Evolutionary conservation across 1,140 invertebrate genomes (phyloP), one percentile per base, ranked within the genome.

Genomic region (Penaeus japonicus): DNA sequence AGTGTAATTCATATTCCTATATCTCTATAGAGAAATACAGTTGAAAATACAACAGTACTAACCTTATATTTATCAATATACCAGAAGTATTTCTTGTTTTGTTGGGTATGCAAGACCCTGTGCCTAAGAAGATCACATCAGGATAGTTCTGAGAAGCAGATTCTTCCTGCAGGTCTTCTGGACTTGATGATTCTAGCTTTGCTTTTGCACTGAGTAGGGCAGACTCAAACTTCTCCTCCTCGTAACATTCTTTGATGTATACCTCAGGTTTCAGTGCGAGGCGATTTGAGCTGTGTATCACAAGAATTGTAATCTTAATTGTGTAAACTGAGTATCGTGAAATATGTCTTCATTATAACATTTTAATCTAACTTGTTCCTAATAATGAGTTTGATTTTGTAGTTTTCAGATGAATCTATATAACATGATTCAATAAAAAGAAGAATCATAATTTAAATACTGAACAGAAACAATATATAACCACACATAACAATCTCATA

Each of bases 81-180:
- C 94, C 95, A 92, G 96, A 97, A 0, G 97, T 97, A 92, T 99
- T 99, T 92, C 98, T 95, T 0, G 95, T 95, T 94, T 98, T 98
- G 92, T 96, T 98, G 4, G 98, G 98, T 92, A 97, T 96, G 91
- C 96, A 97, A 1, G 97, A 98, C n/a, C 97, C 98, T 3, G 98
- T 99, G 39, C 98, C 98, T 27, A 99, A 93, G 92, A 99, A 98
- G 1, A 96, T 91, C n/a, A 99, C 92, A 91, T 95, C 95, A 3
- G 98, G 98, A 97, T 77, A 94, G 91, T 15, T 91, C 20, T 22
- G 89, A 85, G 2, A 90, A 32, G 53, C 53, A 62, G 12, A 15
- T 17, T 18, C n/a, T n/a, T 70, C 89, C 80, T 55, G 78, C 18
- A 70, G 89, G 80, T 79, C 84, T 54, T 70, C 91, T 79, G 91